phyloP scores from a whole-genome alignment of 2,888 invertebrate genomes.

The Sinopyrophorus schimmeli region DNA sequence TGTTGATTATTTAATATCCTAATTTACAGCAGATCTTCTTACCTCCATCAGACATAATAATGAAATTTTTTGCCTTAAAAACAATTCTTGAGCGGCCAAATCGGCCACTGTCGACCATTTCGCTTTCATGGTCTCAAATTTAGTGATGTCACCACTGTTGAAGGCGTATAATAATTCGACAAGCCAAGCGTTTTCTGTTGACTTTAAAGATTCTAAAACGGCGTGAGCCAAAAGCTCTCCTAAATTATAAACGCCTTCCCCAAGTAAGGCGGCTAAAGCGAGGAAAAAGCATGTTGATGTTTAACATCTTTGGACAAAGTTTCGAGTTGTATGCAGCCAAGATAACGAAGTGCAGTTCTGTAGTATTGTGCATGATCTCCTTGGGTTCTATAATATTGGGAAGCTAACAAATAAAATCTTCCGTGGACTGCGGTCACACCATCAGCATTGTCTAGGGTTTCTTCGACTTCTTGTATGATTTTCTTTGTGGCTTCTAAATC shows the following conservation, averaged over 20 bases:
- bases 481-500: slow-evolving; percentile 79
- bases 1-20: not conserved
- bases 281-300: slow-evolving; percentile 83
- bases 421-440: slow-evolving; percentile 94
- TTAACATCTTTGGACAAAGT: slow-evolving; percentile 68
- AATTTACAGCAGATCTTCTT: slow-evolving; percentile 22
- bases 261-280: slow-evolving; percentile 91
- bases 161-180: slow-evolving; percentile 84
- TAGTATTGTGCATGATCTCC: slow-evolving; percentile 96
- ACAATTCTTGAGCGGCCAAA: slow-evolving; percentile 77
- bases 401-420: slow-evolving; percentile 89
- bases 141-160: slow-evolving; percentile 79
- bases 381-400: slow-evolving; percentile 82
- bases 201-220: slow-evolving; percentile 81
- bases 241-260: slow-evolving; percentile 94
- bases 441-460: slow-evolving; percentile 83
- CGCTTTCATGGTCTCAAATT: slow-evolving; percentile 72
- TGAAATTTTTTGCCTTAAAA: slow-evolving; percentile 89
- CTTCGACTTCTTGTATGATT: slow-evolving; percentile 85
- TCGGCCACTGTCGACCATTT: slow-evolving; percentile 83
- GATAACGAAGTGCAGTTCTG: slow-evolving; percentile 84
- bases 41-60: slow-evolving; percentile 95
- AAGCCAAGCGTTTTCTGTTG: slow-evolving; percentile 85
- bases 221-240: slow-evolving; percentile 97
- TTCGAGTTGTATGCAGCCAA: slow-evolving; percentile 68